Base-by-base conservation (phyloP, 2,113 vertebrate genomes). In the Neofelis nebulosa region DNA sequence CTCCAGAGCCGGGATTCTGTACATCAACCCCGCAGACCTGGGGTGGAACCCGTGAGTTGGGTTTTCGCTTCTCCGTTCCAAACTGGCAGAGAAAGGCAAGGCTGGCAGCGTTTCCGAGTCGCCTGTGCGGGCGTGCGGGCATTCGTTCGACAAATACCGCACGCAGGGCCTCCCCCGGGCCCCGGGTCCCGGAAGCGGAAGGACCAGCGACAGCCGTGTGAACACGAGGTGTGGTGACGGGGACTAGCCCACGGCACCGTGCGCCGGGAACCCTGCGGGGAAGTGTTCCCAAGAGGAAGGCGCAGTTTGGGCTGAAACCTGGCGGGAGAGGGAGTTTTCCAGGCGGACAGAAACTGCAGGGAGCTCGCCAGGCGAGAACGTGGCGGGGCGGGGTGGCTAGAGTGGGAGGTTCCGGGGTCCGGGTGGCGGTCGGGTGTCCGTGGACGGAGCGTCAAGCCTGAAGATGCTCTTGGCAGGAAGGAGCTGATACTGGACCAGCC, bases 1-100 rank as follows among this genome's bases (percentile, higher is more conserved):
- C 55, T 99, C 99, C 65, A 98, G 99, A 21, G 99, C 99, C 0
- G 99, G 99, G 18, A 99, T 99, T 63, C 99, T 99, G 27, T 99
- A 99, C 97, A 98, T 99, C 98, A 99, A 99, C 97, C 98, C 99
- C 0, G 0, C 98, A 0, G 99, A 99, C 63, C 98, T 99, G 8
- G 99, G 99, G 27, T 99, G 99, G 99, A 99, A 96, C 98, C 98
- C 99, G 99, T 99, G 98, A 99, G 99, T 94, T 1, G 0, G 74
- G 4, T 7, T 18, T 14, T 9, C 3, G 16, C 18, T 10, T 33
- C 15, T 41, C 33, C 0, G 3, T 27, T 19, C 68, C 50, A 21
- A 10, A 6, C 23, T 5, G 27, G 52, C 9, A 1, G 52, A 45
- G 89, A 13, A 38, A 7, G 33, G 5, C 0, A 9, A 10, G 11